Conservation (phyloP, 2,113 vertebrate genomes). For the Corynorhinus townsendii region DNA sequence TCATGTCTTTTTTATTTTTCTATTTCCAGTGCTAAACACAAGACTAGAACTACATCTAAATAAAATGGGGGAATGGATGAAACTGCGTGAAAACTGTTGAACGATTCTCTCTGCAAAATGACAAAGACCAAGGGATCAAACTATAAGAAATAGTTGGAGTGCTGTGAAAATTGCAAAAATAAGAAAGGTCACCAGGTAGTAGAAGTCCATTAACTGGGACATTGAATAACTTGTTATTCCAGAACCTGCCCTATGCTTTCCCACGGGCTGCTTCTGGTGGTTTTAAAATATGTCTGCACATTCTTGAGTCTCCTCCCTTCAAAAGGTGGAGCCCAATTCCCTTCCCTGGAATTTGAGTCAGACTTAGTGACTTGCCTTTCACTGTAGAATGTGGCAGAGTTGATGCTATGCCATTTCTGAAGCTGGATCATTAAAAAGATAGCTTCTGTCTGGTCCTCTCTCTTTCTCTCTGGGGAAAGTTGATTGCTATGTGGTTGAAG, state of each 20-base stretch:
- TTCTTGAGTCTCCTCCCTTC: not conserved
- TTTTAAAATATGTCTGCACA: conserved; percentile 30
- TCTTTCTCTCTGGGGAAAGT: not conserved
- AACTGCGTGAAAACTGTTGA: not conserved
- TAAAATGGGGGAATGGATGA: conserved; percentile 9
- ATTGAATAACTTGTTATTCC: not conserved
- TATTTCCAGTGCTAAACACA: not conserved
- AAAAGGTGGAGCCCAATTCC: not conserved
- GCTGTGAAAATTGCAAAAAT: conserved; percentile 22
- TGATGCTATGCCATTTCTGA: not conserved
- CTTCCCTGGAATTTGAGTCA: not conserved
- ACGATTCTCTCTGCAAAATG: conserved; percentile 12
- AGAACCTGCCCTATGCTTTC: not conserved
- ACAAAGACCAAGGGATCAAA: conserved; percentile 8
- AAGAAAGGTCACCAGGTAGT: not conserved
- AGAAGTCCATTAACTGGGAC: not conserved
- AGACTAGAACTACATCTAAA: not conserved
- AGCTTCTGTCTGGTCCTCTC: not conserved
- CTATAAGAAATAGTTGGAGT: not conserved
- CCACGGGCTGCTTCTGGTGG: not conserved
- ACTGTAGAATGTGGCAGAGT: not conserved
- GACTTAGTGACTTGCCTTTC: not conserved
- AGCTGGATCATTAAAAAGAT: not conserved
- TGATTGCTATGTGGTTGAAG: not conserved
- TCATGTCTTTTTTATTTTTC: not conserved